Conservation (phyloP, 1,140 invertebrate genomes). For the Heliconius nattereri region DNA sequence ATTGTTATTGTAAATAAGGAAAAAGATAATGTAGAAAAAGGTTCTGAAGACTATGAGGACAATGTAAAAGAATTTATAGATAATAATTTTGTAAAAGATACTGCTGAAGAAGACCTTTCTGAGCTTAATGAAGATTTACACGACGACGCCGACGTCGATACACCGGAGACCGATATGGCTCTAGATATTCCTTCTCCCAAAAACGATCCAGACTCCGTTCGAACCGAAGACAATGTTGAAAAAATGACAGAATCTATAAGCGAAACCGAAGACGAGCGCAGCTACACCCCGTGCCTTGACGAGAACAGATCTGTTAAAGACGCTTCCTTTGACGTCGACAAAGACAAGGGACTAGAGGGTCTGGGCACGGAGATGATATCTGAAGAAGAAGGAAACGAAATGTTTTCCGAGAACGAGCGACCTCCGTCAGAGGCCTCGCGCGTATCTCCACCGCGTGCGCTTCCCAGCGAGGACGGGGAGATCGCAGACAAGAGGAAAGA, state of each 20-base stretch:
- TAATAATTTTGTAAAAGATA: constrained; percentile 13
- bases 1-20: constrained; percentile 15
- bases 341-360: constrained; percentile 81
- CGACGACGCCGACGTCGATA: constrained; percentile 17
- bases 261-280: constrained; percentile 83
- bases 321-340: constrained; percentile 66
- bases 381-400: constrained; percentile 84
- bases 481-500: constrained; percentile 83
- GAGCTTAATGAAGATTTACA: constrained; percentile 33
- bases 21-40: constrained; percentile 9
- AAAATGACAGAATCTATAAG: constrained; percentile 84
- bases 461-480: constrained; percentile 79
- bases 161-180: not conserved
- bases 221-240: constrained; percentile 56
- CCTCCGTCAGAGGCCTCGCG: constrained; percentile 58
- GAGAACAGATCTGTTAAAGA: constrained; percentile 81
- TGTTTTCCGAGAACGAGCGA: constrained; percentile 81
- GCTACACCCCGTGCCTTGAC: constrained; percentile 85
- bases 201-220: constrained; percentile 29
- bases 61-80: constrained; percentile 27
- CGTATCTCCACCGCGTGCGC: constrained; percentile 58
- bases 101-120: constrained; percentile 18
- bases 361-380: constrained; percentile 88
- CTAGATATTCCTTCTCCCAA: constrained; percentile 32
- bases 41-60: constrained; percentile 23